Evolutionary conservation across 1,140 invertebrate species (phyloP), one percentile per base, ranked within the genome.

Genomic region (Venturia canescens): DNA sequence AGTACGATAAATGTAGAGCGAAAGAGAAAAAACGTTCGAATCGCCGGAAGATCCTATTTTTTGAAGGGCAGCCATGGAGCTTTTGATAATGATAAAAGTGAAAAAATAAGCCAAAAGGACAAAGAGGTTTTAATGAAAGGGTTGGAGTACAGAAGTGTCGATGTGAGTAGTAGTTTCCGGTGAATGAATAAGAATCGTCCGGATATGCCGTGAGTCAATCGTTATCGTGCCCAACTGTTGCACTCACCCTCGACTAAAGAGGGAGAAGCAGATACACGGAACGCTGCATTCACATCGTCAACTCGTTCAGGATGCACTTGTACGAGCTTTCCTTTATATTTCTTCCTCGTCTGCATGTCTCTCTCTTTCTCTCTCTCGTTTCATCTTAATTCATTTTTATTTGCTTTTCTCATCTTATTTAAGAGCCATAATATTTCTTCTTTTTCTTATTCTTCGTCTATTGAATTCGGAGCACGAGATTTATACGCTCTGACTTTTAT

Each of bases 221-320:
- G 69, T 80, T 83, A 80, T 79, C 50, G 72, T 77, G 31, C 50
- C 83, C 83, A 82, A 84, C 81, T 84, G 83, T 84, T 84, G 81
- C 83, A 29, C 53, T 57, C 53, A 57, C 21, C 18, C 53, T n/a
- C 70, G 15, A 57, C 6, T 18, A 38, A 7, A 50, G 48, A 50
- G 74, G 29, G 74, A 76, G 74, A 76, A 57, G 15, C 0, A 16
- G 48, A 53, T 27, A 76, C 11, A 23, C 18, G 57, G 74, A 76
- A 26, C 0, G 21, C 34, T 18, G 48, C 23, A n/a, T 57, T 57
- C 53, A 23, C 53, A 9, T 57, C 21, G 53, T 57, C 53, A 57
- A 4, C 21, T n/a, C 21, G 18, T 57, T 57, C 21, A 57, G 3
- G 18, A 57, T 44, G 38, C 38, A 44, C 38, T 57, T 57, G 15